phyloP scores from a whole-genome alignment of 2,797 vertebrate genomes.

The Mastacembelus armatus region DNA sequence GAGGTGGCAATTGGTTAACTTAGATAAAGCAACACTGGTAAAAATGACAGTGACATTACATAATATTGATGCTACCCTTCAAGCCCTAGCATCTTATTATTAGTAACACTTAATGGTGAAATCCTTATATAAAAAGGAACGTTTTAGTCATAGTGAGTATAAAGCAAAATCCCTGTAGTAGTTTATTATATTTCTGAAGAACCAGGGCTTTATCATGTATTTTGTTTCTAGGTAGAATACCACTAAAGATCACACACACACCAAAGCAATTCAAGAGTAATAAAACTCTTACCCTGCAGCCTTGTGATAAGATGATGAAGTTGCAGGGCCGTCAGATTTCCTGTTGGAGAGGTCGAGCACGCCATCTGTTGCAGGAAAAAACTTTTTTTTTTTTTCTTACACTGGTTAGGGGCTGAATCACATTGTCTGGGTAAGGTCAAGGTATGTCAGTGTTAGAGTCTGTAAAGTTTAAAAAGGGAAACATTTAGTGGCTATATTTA shows the following conservation, averaged over 20 bases:
- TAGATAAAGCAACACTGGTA: conserved; percentile 43
- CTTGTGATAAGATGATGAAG: conserved; percentile 85
- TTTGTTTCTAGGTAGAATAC: conserved; percentile 11
- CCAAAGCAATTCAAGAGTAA: conserved; percentile 15
- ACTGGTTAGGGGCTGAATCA: conserved; percentile 8
- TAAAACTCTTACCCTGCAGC: conserved; percentile 90
- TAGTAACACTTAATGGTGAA: too few species aligned
- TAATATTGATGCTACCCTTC: conserved; percentile 10
- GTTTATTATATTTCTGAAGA: too few species aligned
- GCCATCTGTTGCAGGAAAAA: conserved; percentile 85
- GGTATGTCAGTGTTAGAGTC: background rate
- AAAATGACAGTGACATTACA: conserved; percentile 25
- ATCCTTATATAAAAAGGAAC: too few species aligned
- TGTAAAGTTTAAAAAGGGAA: background rate
- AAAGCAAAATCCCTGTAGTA: too few species aligned
- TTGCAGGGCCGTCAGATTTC: conserved; percentile 85
- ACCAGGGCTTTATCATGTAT: background rate
- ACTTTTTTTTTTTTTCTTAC: background rate
- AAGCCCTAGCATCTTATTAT: conserved; percentile 18
- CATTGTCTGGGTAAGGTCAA: conserved; percentile 3
- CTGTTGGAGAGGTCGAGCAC: conserved; percentile 99
- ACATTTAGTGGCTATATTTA: background rate
- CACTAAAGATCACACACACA: background rate
- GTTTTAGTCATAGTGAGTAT: too few species aligned
- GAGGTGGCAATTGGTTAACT: conserved; percentile 73